Evolutionary conservation across 2,113 vertebrate species (phyloP), one percentile per base, ranked within the genome.

Genomic region (Coregonus clupeaformis): DNA sequence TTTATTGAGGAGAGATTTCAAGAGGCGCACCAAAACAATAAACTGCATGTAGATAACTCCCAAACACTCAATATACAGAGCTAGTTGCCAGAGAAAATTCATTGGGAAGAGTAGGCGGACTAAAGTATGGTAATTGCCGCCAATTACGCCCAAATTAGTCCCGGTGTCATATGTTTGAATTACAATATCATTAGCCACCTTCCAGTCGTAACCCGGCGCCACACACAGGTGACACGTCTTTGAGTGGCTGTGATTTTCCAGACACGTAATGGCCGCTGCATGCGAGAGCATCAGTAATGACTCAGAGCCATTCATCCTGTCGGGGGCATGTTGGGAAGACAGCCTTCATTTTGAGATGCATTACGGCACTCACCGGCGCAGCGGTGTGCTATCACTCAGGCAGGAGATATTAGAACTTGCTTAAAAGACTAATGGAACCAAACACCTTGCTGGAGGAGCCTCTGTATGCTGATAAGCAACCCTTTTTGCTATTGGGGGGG

Each of bases 281-380:
- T 7, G 57, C 77, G 32, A 42, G 52, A 65, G 36, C 29, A 64
- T 6, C 27, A 52, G 80, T 83, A 85, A 80, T 88, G 81, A 87
- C 84, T 83, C 81, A 59, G 80, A 80, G 20, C 76, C 83, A 86
- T 88, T 88, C 76, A 74, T 69, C 72, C 83, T 77, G 85, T 85
- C 86, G 77, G 65, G 75, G 71, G 85, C 82, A n/a, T 67, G 81
- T 52, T 69, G 75, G 14, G 14, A 47, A 83, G 81, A 77, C 84
- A 84, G 79, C 80, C 82, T 82, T 88, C 85, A 82, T 78, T 85
- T 80, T 85, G 79, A 84, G 85, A 90, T 89, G 85, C 88, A 91
- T 89, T 86, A 86, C 72, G 45, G 83, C 85, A 83, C 81, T 88
- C 76, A 30, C 71, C 11, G 68, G 83, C 86, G 69, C 83, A 49